Evolutionary conservation across 2,113 vertebrate genomes (phyloP), one percentile per base, ranked within the genome.

Genomic region (Callipepla squamata): DNA sequence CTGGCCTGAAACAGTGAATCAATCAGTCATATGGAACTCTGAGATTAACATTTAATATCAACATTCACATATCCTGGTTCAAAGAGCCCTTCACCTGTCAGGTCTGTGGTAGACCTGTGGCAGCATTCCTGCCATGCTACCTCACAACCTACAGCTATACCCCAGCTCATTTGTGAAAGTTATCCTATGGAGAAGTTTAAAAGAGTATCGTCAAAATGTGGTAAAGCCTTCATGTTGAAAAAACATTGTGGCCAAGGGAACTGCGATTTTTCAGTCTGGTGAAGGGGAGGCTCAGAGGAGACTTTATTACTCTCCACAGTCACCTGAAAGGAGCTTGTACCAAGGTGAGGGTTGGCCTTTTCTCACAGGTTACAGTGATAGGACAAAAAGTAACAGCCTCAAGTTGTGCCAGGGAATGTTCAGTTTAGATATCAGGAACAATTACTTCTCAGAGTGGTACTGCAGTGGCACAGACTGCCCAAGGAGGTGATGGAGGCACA

Each of bases 31-130:
- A 32, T 80, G 65, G 38, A 90, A 91, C 87, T 79, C 57, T 48
- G 85, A 86, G 68, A 72, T 80, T 80, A 88, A 80, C 77, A n/a
- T 85, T 89, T 94, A 85, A 75, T 94, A 53, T 44, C 61, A 59
- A 23, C 40, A 45, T 82, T 2, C 2, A 44, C 36, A 17, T 34
- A 11, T 90, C 53, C 36, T 30, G 70, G 19, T 44, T 89, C 81
- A 73, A 23, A 67, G 47, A 78, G 59, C 40, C 78, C 47, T 7
- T 85, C 34, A 67, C 40, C 16, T 38, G 1, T 50, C 36, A 30
- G 25, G 63, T 81, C 51, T 2, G 1, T 12, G 6, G 30, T 13
- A 51, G 63, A 91, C 25, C 25, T 61, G 26, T 65, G 61, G n/a
- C 65, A 85, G 73, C 25, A 18, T 58, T 70, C 85, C 2, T 0